Evolutionary conservation across 2,888 invertebrate genomes (phyloP).

Genomic region (Ptilodon capucinus): DNA sequence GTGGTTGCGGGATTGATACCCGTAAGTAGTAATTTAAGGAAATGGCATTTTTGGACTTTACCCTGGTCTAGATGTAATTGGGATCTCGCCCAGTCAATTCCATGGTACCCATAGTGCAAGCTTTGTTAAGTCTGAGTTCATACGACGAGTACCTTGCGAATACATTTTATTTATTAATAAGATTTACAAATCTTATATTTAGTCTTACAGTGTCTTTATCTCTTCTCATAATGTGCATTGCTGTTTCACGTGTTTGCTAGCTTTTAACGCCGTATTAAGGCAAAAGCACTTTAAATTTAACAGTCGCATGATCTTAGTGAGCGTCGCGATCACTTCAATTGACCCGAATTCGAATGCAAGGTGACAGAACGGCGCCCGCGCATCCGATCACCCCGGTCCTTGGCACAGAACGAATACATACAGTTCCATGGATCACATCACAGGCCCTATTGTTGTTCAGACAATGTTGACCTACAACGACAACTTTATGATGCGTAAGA

Average conservation of each 20-base stretch:
- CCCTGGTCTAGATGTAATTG: no score
- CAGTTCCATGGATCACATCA: slow-evolving; percentile 65
- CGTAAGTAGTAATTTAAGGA: no score
- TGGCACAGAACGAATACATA: slow-evolving; percentile 60
- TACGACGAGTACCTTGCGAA: no score
- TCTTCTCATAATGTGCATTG: neutral
- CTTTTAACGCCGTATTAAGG: neutral
- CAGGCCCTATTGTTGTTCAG: slow-evolving; percentile 64
- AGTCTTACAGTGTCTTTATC: neutral
- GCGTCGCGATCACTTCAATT: slow-evolving; percentile 37
- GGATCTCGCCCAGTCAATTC: no score
- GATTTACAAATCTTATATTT: neutral
- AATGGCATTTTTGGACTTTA: no score
- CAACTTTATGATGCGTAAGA: slow-evolving; percentile 51
- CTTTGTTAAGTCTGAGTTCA: no score
- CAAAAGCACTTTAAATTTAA: neutral
- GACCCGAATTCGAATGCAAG: slow-evolving; percentile 60
- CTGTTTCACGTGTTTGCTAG: neutral
- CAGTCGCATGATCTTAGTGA: slow-evolving; percentile 14
- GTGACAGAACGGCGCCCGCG: slow-evolving; percentile 55
- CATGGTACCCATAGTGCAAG: no score
- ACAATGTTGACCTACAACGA: slow-evolving; percentile 56
- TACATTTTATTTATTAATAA: neutral
- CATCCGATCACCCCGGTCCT: slow-evolving; percentile 70
- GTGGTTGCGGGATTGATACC: no score